Percentiles rank a stretch among this genome's conserved stretches.
These are phyloP conservation scores for Luidia sarsii DNA, from an alignment of 53 echinoderm and acorn worm genomes.

Conservation along the genomic window DNA sequence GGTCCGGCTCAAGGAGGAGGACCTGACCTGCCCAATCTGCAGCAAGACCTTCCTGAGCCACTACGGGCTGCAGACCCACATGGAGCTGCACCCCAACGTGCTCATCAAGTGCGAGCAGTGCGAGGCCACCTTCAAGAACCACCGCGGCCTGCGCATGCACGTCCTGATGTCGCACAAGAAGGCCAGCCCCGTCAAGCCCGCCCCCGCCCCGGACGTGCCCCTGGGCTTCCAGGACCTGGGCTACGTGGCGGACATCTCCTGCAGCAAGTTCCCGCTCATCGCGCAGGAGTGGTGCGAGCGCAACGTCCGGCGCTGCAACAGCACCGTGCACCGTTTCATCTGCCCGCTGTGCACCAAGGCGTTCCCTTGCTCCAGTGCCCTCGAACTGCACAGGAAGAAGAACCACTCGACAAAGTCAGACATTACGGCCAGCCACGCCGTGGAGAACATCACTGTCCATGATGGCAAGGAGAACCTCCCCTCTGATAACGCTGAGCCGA, in stretches of 20 bases:
- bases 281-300: slow-evolving; percentile 97
- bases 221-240: slow-evolving; percentile 84
- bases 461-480: slow-evolving; percentile 2
- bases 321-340: slow-evolving; percentile 42
- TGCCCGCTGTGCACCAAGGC: slow-evolving; percentile 78
- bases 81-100: slow-evolving; percentile 88
- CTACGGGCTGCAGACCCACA: slow-evolving; percentile 89
- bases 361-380: slow-evolving; percentile 88
- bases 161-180: slow-evolving; percentile 92
- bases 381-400: slow-evolving; percentile 68
- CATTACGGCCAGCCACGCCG: not conserved
- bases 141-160: slow-evolving; percentile 93
- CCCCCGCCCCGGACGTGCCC: slow-evolving; percentile 36
- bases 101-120: slow-evolving; percentile 81
- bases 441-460: not conserved
- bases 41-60: slow-evolving; percentile 89
- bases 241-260: slow-evolving; percentile 82
- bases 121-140: slow-evolving; percentile 79
- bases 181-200: slow-evolving; percentile 23
- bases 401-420: not conserved
- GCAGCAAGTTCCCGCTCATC: slow-evolving; percentile 85
- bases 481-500: not conserved
- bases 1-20: slow-evolving; percentile 53
- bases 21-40: slow-evolving; percentile 80
- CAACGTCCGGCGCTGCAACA: slow-evolving; percentile 68